Evolutionary conservation across 2,888 invertebrate genomes (phyloP), one percentile per base, ranked within the genome.

Genomic region (Calameuta pallipes): DNA sequence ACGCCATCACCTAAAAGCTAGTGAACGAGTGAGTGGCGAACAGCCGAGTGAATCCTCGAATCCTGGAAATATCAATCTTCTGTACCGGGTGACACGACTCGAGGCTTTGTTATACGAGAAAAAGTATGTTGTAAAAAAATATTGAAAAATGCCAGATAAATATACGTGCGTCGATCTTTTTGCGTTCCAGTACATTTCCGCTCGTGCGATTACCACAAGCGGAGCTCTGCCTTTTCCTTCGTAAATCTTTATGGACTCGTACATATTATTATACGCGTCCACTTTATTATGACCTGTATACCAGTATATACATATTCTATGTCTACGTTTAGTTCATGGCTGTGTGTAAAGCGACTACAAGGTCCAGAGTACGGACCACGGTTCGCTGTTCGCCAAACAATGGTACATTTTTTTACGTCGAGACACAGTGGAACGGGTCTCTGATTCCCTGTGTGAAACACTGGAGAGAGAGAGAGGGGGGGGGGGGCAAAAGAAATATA

Each of bases 51-150:
- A 76, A 79, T 80, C 78, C 79, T 76, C 77, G 76, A 81, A 76
- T 79, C 80, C 79, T 75, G 77, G 74, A 79, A 81, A 81, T 81
- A 80, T 77, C 81, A 81, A 81, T 81, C 76, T 81, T 75, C 78
- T 34, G 71, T 75, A 37, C 56, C 23, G 73, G 76, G 70, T 56
- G 30, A 33, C 75, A 31, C 76, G 78, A 75, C 80, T 69, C 76
- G 56, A 31, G 75, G 37, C 36, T 74, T 68, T 33, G 1, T 41
- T 41, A 23, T 9, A 6, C 23, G 23, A 41, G 9, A 6, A 15
- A 1, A 15, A 23, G 23, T 23, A 23, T 41, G 15, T 15, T 23
- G 23, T 6, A 41, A 41, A 41, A 41, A 9, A 9, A 23, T 41
- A 41, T 23, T 41, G 4, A 15, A 23, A 41, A 41, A 41, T 4